phyloP scores from a whole-genome alignment of 2,888 invertebrate species.

The Nephrotoma guestfalica region DNA sequence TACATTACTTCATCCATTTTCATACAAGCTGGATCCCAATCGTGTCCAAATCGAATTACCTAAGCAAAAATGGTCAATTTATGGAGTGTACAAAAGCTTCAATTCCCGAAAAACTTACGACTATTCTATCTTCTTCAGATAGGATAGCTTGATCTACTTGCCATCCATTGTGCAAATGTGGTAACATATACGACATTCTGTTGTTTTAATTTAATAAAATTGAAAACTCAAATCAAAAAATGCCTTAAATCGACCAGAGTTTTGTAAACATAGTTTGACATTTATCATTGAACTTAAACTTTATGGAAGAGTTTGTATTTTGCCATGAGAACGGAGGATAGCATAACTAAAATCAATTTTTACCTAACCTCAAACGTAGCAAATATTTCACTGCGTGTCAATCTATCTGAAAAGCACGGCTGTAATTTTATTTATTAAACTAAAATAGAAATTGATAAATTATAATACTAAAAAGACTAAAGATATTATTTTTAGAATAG shows the following conservation, averaged over 20 bases:
- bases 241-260: not conserved
- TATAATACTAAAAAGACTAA: too few relatives aligned
- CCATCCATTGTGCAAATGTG: constrained; percentile 99
- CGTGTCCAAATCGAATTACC: constrained; percentile 96
- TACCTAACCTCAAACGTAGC: not conserved
- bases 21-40: constrained; percentile 99
- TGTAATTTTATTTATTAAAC: not conserved
- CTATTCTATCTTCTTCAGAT: constrained; percentile 95
- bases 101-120: constrained; percentile 46
- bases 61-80: constrained; percentile 23
- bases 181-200: constrained; percentile 97
- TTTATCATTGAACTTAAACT: not conserved
- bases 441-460: not conserved
- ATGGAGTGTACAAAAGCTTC: not conserved
- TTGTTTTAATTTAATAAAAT: constrained; percentile 11
- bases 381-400: not conserved
- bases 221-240: too few relatives aligned
- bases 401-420: not conserved
- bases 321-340: not conserved
- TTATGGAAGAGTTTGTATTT: not conserved
- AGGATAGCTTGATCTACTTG: constrained; percentile 99
- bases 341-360: not conserved
- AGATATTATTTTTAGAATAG: too few relatives aligned
- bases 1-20: constrained; percentile 98
- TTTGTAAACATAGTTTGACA: not conserved